Percentiles rank a stretch among this genome's conserved stretches.
phyloP scores from a whole-genome alignment of 2,797 vertebrate species.

The Macroramphosus scolopax region DNA sequence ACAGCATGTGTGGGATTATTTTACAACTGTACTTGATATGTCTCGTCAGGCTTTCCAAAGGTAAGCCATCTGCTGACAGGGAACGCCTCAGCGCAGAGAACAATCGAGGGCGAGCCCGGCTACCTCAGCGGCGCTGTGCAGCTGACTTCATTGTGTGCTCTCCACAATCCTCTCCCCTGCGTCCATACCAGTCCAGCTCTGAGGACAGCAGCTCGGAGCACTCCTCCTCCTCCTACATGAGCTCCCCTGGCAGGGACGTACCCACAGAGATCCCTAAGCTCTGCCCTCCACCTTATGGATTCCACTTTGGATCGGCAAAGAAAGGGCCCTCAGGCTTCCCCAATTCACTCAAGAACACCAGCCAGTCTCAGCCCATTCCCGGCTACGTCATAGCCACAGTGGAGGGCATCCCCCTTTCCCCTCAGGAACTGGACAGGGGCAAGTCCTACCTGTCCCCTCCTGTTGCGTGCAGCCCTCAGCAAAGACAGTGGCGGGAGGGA shows the following conservation, averaged over 20 bases:
- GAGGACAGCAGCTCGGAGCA: slow-evolving; percentile 87
- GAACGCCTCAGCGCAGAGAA: slow-evolving; percentile 55
- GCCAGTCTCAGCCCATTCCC: slow-evolving; percentile 30
- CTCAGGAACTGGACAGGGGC: slow-evolving; percentile 42
- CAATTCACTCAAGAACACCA: slow-evolving; percentile 44
- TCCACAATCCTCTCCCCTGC: slow-evolving; percentile 73
- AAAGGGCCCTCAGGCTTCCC: slow-evolving; percentile 36
- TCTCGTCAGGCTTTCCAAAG: slow-evolving; percentile 76
- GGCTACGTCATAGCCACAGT: slow-evolving; percentile 2
- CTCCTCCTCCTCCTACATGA: slow-evolving; percentile 81
- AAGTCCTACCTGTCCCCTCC: slow-evolving; percentile 52
- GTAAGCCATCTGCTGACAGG: slow-evolving; percentile 55
- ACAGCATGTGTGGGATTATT: neutral
- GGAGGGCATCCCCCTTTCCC: slow-evolving; percentile 40
- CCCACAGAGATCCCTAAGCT: slow-evolving; percentile 70
- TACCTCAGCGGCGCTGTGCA: slow-evolving; percentile 73
- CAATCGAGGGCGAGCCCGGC: slow-evolving; percentile 66
- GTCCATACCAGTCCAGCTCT: slow-evolving; percentile 80
- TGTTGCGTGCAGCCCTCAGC: slow-evolving; percentile 32
- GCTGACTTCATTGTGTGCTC: slow-evolving; percentile 77
- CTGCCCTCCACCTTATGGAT: slow-evolving; percentile 78
- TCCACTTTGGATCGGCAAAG: slow-evolving; percentile 65
- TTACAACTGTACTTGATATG: neutral
- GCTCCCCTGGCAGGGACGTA: slow-evolving; percentile 71
- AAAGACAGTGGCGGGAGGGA: slow-evolving; percentile 60